These are phyloP conservation scores for Barypeithes pellucidus DNA, from an alignment of 2,888 invertebrate species.

Conservation along the genomic window DNA sequence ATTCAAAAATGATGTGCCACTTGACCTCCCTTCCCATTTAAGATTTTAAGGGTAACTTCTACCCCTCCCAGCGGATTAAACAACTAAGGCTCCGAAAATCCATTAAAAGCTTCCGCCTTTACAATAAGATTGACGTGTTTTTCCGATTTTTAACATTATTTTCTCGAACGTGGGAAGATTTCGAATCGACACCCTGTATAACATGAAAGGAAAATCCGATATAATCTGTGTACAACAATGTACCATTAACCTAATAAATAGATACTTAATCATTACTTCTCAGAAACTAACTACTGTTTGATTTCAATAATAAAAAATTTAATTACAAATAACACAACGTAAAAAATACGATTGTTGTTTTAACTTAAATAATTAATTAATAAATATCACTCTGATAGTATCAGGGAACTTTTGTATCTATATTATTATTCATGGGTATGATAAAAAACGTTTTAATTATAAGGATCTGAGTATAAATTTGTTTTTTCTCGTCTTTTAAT, in stretches of 20 bases:
- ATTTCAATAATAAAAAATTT: neutral
- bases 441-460: constrained; percentile 14
- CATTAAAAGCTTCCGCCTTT: too few species aligned
- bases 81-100: too few species aligned
- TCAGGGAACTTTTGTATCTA: constrained; percentile 19
- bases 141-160: too few species aligned
- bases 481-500: neutral
- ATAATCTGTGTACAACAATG: too few species aligned
- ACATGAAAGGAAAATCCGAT: too few species aligned
- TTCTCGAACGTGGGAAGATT: too few species aligned
- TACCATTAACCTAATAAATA: too few species aligned
- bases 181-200: neutral
- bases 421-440: constrained; percentile 12
- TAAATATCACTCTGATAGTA: neutral
- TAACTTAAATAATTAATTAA: constrained; percentile 18
- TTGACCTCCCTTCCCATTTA: too few species aligned
- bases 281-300: constrained; percentile 5
- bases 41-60: too few species aligned
- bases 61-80: too few species aligned
- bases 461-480: neutral
- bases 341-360: constrained; percentile 18
- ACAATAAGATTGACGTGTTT: too few species aligned
- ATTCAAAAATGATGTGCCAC: too few species aligned
- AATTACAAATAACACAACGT: constrained; percentile 8
- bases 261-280: neutral